Base-by-base conservation (phyloP, 2,888 invertebrate species). In the Drosophila pseudotakahashii region DNA sequence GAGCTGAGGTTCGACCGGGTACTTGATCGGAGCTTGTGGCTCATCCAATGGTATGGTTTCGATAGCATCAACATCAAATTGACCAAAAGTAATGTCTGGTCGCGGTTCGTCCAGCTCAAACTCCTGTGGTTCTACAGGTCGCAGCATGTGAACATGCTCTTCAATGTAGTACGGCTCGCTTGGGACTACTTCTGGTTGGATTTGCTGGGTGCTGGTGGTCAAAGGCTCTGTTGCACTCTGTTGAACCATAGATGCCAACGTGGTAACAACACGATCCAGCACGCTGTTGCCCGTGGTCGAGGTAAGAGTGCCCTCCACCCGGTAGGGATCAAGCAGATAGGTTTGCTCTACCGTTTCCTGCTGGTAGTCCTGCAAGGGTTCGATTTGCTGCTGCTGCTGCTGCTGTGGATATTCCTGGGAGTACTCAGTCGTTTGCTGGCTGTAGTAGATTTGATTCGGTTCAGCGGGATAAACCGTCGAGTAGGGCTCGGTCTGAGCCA, bases 71-170 rank as follows among this genome's bases (percentile, higher is more conserved):
- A 89, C 72, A 48, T 89, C 89, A 67, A 92, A 91, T 63, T 91
- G 91, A 10, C 91, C 91, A 54, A 91, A 91, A 0, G 92, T 91
- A 36, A 91, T 89, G 37, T 90, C 90, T 0, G 90, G 88, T 13
- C 91, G 83, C 6, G 85, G 82, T 58, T 91, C 91, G 57, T 87
- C 75, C 7, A 87, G 66, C 54, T 81, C 79, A 52, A 90, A 83
- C 50, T 86, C 79, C 64, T 91, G 84, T 0, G 90, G 89, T 41
- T 89, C 88, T 14, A 82, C 81, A 16, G 81, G 78, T 36, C 76
- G 58, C 1, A 79, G 64, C 60, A 81, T 66, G 4, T 89, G 89
- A 13, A 88, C 73, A 39, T 74, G 71, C 11, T 84, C 84, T 50
- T 88, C 84, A 47, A 67, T 79, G 54, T 63, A 81, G 44, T 73